Evolutionary conservation across 2,797 vertebrate genomes (phyloP).

Genomic region (Chelonia mydas): DNA sequence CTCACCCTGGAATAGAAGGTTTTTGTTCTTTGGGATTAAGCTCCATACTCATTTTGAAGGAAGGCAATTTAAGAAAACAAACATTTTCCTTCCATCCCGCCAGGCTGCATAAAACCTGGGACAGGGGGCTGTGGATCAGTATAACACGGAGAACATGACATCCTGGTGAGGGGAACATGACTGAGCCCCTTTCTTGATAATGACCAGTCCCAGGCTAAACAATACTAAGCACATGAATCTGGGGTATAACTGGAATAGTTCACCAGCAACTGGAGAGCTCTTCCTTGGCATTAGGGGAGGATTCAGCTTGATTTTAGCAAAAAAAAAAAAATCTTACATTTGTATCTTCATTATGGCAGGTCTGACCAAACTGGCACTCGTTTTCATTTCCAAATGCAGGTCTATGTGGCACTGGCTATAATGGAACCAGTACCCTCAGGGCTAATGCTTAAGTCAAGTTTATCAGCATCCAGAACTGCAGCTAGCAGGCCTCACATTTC

Average conservation of each 20-base stretch:
- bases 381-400: slow-evolving; percentile 21
- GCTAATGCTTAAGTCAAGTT: slow-evolving; percentile 32
- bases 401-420: not conserved
- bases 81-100: slow-evolving; percentile 35
- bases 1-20: slow-evolving; percentile 60
- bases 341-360: slow-evolving; percentile 17
- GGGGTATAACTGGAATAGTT: slow-evolving; percentile 31
- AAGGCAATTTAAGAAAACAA: slow-evolving; percentile 22
- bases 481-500: slow-evolving; percentile 11
- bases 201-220: not conserved
- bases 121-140: slow-evolving; percentile 23
- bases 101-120: slow-evolving; percentile 38
- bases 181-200: slow-evolving; percentile 4
- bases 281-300: not conserved
- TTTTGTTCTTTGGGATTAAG: slow-evolving; percentile 78
- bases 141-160: slow-evolving; percentile 24
- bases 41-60: slow-evolving; percentile 61
- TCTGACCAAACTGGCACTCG: slow-evolving; percentile 18
- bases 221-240: slow-evolving; percentile 11
- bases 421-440: slow-evolving; percentile 18
- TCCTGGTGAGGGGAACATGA: slow-evolving; percentile 16
- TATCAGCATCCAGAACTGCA: slow-evolving; percentile 33
- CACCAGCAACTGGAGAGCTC: not conserved
- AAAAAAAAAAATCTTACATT: not conserved
- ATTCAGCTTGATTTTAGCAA: slow-evolving; percentile 34